Conservation (phyloP, 2,888 invertebrate genomes). For the Eristalis arbustorum region DNA sequence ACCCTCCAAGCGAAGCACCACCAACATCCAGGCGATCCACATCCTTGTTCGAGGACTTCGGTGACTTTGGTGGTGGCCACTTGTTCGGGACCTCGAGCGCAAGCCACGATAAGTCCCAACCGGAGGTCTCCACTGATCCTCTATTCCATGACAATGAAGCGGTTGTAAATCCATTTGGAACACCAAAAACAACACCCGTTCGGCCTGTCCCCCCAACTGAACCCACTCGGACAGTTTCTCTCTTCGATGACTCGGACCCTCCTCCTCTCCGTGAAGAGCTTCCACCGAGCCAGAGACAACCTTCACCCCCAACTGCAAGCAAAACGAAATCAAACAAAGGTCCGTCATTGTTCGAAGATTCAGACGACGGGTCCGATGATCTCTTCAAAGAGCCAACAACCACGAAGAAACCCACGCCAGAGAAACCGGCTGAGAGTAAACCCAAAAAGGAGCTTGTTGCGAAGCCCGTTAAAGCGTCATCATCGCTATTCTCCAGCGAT, state of each 20-base stretch:
- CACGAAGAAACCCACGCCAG: neutral
- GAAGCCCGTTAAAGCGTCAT: conserved; percentile 16
- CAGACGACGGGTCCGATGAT: conserved; percentile 59
- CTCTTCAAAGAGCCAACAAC: conserved; percentile 23
- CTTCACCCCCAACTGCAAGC: neutral
- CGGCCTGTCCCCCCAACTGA: neutral
- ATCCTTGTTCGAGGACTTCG: conserved; percentile 13
- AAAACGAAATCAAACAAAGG: neutral
- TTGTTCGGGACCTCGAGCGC: conserved; percentile 20
- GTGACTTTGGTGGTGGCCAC: neutral
- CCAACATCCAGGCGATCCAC: neutral
- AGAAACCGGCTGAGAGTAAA: conserved; percentile 21
- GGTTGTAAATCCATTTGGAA: conserved; percentile 46
- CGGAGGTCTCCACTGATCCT: neutral
- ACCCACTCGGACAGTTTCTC: neutral
- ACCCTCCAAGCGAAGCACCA: neutral
- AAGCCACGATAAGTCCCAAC: neutral
- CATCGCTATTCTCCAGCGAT: conserved; percentile 60
- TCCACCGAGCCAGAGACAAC: neutral
- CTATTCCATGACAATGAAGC: conserved; percentile 43
- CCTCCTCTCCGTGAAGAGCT: neutral
- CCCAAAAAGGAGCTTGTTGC: neutral
- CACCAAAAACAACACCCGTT: conserved; percentile 12
- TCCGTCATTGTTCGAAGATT: neutral
- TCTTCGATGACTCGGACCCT: neutral